These are phyloP conservation scores for Phrynosoma blainvillii DNA, from an alignment of 2,113 vertebrate species.

Conservation along the genomic window DNA sequence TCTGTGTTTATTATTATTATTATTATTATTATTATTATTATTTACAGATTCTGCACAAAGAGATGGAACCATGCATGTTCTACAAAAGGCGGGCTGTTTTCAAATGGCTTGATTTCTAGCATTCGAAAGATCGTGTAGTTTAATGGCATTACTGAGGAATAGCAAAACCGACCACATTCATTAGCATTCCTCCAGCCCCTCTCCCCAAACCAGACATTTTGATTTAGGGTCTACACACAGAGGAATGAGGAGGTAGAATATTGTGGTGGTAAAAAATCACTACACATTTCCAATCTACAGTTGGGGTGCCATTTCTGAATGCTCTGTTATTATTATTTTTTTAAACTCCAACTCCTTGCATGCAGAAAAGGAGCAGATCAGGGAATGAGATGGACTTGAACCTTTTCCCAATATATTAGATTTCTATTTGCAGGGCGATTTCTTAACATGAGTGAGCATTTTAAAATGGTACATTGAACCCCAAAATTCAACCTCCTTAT, in stretches of 20 bases:
- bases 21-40: too few relatives aligned
- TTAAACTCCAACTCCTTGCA: too few relatives aligned
- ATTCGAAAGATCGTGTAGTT: constrained; percentile 60
- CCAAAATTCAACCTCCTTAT: background rate
- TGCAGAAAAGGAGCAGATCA: background rate
- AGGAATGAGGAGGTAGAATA: background rate
- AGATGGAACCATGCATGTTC: constrained; percentile 64
- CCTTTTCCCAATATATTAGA: background rate
- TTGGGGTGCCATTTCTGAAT: background rate
- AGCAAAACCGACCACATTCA: background rate
- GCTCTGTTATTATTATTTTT: too few relatives aligned
- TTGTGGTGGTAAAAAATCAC: background rate
- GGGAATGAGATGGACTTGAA: background rate
- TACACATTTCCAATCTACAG: too few relatives aligned
- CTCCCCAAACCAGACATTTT: background rate
- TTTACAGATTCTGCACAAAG: constrained; percentile 67
- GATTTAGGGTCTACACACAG: background rate
- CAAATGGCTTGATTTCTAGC: constrained; percentile 69
- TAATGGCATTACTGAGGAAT: constrained; percentile 47
- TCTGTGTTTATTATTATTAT: background rate
- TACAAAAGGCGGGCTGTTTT: constrained; percentile 47
- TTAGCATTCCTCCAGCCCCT: background rate
- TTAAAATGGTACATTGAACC: background rate
- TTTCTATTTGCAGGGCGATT: background rate
- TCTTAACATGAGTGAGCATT: background rate